Conservation (phyloP, 37 sponge, comb jelly and placozoan species). For the Lycopodina hypogea region DNA sequence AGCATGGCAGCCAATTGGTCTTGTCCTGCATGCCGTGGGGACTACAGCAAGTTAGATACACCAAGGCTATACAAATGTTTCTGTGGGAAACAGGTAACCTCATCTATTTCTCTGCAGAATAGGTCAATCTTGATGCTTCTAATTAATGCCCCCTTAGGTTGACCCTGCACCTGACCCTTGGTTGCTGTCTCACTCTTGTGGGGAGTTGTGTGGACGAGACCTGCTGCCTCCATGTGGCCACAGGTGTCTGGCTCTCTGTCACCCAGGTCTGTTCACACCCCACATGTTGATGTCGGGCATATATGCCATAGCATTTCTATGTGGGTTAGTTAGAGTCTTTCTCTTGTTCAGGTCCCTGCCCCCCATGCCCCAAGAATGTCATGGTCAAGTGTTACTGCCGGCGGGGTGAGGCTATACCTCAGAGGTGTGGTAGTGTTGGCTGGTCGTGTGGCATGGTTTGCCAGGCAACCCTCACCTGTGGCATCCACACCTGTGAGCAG, state of each 20-base stretch:
- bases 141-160: conserved; percentile 25
- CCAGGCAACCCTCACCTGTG: conserved; percentile 63
- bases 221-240: conserved; percentile 87
- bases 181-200: conserved; percentile 94
- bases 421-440: conserved; percentile 76
- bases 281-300: too few relatives aligned
- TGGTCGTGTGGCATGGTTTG: conserved; percentile 89
- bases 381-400: conserved; percentile 76
- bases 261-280: too few relatives aligned
- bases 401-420: conserved; percentile 29
- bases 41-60: conserved; percentile 42
- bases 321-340: too few relatives aligned
- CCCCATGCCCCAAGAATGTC: conserved; percentile 87
- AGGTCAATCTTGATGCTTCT: too few relatives aligned
- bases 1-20: conserved; percentile 26
- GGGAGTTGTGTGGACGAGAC: conserved; percentile 74
- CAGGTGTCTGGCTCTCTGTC: conserved; percentile 84
- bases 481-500: conserved; percentile 69
- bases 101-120: neutral
- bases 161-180: conserved; percentile 87
- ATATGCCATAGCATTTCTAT: too few relatives aligned
- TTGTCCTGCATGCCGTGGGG: conserved; percentile 81
- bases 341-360: conserved; percentile 79
- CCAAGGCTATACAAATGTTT: conserved; percentile 77
- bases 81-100: conserved; percentile 83